Evolutionary conservation across 2,113 vertebrate species (phyloP).

Genomic region (Gobio gobio): DNA sequence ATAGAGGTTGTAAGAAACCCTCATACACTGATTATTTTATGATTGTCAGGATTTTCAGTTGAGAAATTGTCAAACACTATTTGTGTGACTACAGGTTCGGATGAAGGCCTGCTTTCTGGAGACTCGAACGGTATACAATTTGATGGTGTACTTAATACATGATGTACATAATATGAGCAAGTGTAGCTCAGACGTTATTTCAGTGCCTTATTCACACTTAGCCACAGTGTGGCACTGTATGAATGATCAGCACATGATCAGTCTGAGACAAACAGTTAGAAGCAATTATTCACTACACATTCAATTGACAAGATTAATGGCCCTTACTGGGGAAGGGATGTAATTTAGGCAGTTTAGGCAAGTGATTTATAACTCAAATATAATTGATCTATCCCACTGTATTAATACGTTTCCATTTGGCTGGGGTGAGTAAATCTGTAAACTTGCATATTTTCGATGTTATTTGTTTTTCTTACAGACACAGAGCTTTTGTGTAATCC

Average conservation of each 20-base stretch:
- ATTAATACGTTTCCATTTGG: slow-evolving; percentile 19
- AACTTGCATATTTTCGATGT: neutral
- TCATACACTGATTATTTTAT: neutral
- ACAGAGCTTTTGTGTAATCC: no score
- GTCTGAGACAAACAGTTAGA: neutral
- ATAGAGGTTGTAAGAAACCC: no score
- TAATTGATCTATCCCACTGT: slow-evolving; percentile 9
- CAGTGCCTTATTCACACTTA: neutral
- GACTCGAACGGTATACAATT: slow-evolving; percentile 50
- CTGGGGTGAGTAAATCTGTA: neutral
- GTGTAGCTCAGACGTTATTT: neutral
- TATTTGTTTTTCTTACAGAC: no score
- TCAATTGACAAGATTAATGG: slow-evolving; percentile 17
- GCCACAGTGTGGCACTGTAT: slow-evolving; percentile 43
- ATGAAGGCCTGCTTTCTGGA: slow-evolving; percentile 1
- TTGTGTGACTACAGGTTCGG: slow-evolving; percentile 1
- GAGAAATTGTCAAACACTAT: neutral
- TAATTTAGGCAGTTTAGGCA: slow-evolving; percentile 25
- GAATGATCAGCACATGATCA: neutral
- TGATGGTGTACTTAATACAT: neutral
- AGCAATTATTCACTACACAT: slow-evolving; percentile 9
- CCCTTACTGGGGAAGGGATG: slow-evolving; percentile 5
- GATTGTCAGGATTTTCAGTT: slow-evolving; percentile 27
- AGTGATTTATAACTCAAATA: slow-evolving; percentile 40
- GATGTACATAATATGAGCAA: neutral